A percentile compares a stretch with the other conserved stretches of the same genome.
Conservation (phyloP, 2,888 invertebrate species). For the Sialis fuliginosa region DNA sequence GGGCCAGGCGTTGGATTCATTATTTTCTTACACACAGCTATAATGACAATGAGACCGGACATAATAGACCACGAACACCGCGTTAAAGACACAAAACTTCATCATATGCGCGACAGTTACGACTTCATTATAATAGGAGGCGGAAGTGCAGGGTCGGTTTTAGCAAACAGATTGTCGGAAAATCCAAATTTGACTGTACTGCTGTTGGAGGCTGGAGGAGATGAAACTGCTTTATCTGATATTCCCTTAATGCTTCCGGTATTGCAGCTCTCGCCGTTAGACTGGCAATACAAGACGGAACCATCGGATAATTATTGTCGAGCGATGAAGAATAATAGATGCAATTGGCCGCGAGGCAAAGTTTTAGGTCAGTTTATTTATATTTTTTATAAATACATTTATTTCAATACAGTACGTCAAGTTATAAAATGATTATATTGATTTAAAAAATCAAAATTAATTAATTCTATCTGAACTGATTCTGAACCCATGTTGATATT, state of each 20-base stretch:
- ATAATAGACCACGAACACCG: conserved; percentile 49
- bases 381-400: no score
- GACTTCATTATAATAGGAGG: conserved; percentile 70
- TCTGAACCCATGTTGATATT: no score
- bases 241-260: conserved; percentile 52
- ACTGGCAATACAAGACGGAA: conserved; percentile 71
- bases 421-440: no score
- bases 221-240: conserved; percentile 54
- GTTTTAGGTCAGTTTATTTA: conserved; percentile 32
- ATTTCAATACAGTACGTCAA: no score
- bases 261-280: conserved; percentile 53
- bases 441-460: no score
- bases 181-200: conserved; percentile 52
- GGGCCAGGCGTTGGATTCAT: conserved; percentile 47
- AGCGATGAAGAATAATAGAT: conserved; percentile 41
- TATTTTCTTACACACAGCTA: conserved; percentile 41
- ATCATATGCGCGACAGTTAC: conserved; percentile 39
- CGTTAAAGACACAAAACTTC: conserved; percentile 33
- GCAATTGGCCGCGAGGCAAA: conserved; percentile 66
- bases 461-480: no score
- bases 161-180: conserved; percentile 64
- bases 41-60: conserved; percentile 46
- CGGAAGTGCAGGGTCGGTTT: conserved; percentile 64
- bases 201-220: conserved; percentile 63
- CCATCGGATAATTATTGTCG: conserved; percentile 49